Percentiles rank a stretch among this genome's conserved stretches.
Evolutionary conservation across 2,113 vertebrate genomes (phyloP).

Genomic region (Ursus arctos): DNA sequence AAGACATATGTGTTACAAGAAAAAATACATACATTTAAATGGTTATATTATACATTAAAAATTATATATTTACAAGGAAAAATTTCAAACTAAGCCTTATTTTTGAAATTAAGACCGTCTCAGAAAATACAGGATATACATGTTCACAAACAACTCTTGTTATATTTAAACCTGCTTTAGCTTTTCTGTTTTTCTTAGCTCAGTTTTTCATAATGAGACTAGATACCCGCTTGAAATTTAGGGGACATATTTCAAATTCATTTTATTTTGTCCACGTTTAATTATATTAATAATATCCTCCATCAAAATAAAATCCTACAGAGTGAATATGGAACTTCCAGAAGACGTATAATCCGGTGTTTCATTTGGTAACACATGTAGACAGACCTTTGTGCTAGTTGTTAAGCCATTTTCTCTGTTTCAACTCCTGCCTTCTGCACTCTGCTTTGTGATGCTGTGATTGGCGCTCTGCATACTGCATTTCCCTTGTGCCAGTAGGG

Average conservation of each 20-base stretch:
- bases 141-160: neutral
- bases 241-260: neutral
- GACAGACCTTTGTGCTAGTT: neutral
- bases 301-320: neutral
- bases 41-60: neutral
- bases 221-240: neutral
- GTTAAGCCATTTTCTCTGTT: neutral
- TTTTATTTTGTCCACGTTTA: slow-evolving; percentile 32
- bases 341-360: neutral
- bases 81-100: neutral
- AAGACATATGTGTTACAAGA: neutral
- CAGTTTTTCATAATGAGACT: neutral
- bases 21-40: neutral
- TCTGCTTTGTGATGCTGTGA: no score
- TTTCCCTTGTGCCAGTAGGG: neutral
- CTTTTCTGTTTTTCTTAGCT: neutral
- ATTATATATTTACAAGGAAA: neutral
- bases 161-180: neutral
- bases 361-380: neutral
- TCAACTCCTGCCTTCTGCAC: neutral
- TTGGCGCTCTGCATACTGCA: neutral
- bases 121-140: neutral
- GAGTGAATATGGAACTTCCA: neutral
- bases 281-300: neutral
- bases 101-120: slow-evolving; percentile 16